These are phyloP conservation scores for Sminthurinus signatus DNA, from an alignment of 1,140 invertebrate species.

Conservation along the genomic window DNA sequence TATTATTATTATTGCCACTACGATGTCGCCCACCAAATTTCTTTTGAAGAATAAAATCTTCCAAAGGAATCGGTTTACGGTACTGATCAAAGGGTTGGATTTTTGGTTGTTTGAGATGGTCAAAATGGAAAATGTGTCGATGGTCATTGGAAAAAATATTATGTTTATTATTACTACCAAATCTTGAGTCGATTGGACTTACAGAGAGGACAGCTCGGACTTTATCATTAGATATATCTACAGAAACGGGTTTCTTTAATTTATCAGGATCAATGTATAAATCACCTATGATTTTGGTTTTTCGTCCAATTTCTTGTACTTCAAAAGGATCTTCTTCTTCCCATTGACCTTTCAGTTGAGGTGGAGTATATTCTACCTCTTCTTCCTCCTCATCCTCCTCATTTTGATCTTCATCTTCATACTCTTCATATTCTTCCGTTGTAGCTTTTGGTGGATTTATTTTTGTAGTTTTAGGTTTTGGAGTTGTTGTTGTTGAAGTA, in stretches of 20 bases:
- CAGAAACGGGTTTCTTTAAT: constrained; percentile 4
- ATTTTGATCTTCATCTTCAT: too few relatives aligned
- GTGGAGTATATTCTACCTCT: neutral
- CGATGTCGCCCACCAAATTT: neutral
- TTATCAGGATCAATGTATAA: neutral
- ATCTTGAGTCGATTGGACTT: neutral
- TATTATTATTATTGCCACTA: too few relatives aligned
- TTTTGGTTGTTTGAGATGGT: neutral
- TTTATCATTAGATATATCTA: constrained; percentile 3
- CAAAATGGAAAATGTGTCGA: neutral
- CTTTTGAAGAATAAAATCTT: neutral
- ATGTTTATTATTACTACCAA: neutral
- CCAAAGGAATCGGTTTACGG: neutral
- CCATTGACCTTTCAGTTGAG: neutral
- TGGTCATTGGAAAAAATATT: neutral
- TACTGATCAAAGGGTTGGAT: too few relatives aligned
- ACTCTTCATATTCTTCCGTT: too few relatives aligned
- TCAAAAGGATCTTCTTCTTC: constrained; percentile 1
- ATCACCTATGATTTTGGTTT: constrained; percentile 1
- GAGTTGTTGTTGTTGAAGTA: neutral
- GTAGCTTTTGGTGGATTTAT: too few relatives aligned
- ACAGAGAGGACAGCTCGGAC: constrained; percentile 4
- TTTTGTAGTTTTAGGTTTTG: neutral
- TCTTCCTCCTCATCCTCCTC: neutral
- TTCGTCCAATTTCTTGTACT: neutral